Evolutionary conservation across 2,113 vertebrate species (phyloP), one percentile per base, ranked within the genome.

Genomic region (Orycteropus afer): DNA sequence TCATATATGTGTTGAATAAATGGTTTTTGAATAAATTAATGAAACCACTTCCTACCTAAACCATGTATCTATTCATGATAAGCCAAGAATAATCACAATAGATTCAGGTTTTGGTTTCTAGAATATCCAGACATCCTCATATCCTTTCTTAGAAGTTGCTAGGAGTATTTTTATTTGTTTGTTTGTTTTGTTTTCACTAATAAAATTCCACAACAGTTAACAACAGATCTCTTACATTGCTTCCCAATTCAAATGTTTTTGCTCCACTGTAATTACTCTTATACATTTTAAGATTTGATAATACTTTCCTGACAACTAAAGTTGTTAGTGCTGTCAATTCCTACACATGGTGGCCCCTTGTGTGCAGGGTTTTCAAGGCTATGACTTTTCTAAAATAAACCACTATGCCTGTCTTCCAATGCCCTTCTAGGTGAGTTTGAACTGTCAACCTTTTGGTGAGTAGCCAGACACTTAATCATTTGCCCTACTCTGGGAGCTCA

Each of bases 181-280:
- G n/a, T n/a, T n/a, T n/a, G n/a, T n/a, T n/a, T n/a, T 65, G 7
- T 91, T 92, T 95, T 80, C 9, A 73, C 25, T 69, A 37, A n/a
- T 25, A 74, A n/a, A 73, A 80, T 55, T 5, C 29, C 67, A 14
- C 37, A 65, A 42, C 25, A 89, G 49, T 40, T 25, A 23, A 45
- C 55, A 74, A 63, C 3, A 47, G 17, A 55, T n/a, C 7, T 29
- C 32, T 86, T 12, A 53, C 23, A 65, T 18, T 25, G 0, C 45
- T 94, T 74, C 32, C 17, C 2, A 65, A 32, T 34, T 61, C 61
- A 42, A 37, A 42, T 80, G n/a, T 47, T 55, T 18, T 86, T 42
- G 5, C 61, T 73, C 13, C 0, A 59, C 3, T 69, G 34, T 49
- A 20, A 55, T 76, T 37, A 45, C 22, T 74, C 12, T 91, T 73